Conservation (phyloP, 2,113 vertebrate species). For the Phrynocephalus versicolor region DNA sequence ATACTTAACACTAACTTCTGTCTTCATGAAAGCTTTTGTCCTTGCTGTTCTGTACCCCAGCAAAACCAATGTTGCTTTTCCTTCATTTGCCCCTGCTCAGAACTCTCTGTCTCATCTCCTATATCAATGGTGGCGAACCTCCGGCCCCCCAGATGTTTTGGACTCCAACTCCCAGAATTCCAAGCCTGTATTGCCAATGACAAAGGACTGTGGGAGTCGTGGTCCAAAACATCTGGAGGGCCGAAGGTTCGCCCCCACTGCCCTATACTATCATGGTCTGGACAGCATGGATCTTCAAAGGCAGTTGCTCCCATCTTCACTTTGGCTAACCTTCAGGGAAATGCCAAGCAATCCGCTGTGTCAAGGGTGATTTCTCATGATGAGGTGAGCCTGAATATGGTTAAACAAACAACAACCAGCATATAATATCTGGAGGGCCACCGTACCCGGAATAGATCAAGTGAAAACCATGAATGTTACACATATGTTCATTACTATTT, state of each 20-base stretch:
- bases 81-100: conserved; percentile 14
- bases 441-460: background rate
- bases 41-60: background rate
- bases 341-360: conserved; percentile 53
- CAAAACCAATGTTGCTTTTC: conserved; percentile 41
- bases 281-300: conserved; percentile 66
- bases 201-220: too few relatives aligned
- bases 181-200: too few relatives aligned
- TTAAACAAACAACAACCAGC: background rate
- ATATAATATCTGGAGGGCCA: background rate
- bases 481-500: background rate
- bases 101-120: too few relatives aligned
- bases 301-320: conserved; percentile 58
- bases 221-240: too few relatives aligned
- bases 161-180: too few relatives aligned
- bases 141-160: too few relatives aligned
- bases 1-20: background rate
- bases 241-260: too few relatives aligned
- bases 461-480: background rate
- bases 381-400: background rate
- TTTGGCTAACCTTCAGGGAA: conserved; percentile 66
- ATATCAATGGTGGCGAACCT: too few relatives aligned
- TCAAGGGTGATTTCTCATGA: too few relatives aligned
- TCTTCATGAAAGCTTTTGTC: conserved; percentile 37
- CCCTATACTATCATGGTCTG: conserved; percentile 43